Evolutionary conservation across 2,888 invertebrate species (phyloP), one percentile per base, ranked within the genome.

Genomic region (Coenonympha glycerion): DNA sequence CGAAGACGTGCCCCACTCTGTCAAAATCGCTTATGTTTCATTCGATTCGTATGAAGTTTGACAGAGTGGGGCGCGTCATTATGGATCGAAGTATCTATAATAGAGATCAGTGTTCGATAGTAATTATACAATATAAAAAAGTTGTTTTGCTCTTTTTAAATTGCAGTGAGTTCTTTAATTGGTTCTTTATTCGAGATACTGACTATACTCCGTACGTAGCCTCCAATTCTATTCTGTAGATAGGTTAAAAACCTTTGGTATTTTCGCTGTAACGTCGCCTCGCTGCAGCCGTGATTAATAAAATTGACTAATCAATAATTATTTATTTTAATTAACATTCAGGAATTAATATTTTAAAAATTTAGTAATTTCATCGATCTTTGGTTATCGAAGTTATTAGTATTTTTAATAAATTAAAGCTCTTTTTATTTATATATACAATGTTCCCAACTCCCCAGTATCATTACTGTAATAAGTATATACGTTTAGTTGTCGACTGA

Each of bases 331-430:
- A 44, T 46, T 39, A 46, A 39, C 39, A 39, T 22, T 45, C 18
- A 31, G 19, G 40, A 22, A 37, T 36, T 30, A 40, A 45, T 16
- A 30, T 51, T 24, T 6, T 9, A 30, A 16, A 22, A 42, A 36
- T 30, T 33, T 40, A 41, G 16, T 45, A 49, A 26, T 24, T 26
- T 28, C 37, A 39, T 45, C 48, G 33, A 44, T 52, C 52, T 53
- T 53, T 53, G 48, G 48, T 49, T 18, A 40, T 40, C 39, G 39
- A 45, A 28, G 52, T 53, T 46, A 51, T 46, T 47, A 47, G n/a
- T n/a, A n/a, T n/a, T 46, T 49, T 49, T 48, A 49, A 36, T 46
- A 45, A 41, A 47, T 41, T 46, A 30, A 47, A 49, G 41, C 46
- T 39, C 24, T 24, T 19, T 37, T 16, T 15, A 6, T 40, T 30